Evolutionary conservation across 2,888 invertebrate species (phyloP).

Genomic region (Drosophila picticornis): DNA sequence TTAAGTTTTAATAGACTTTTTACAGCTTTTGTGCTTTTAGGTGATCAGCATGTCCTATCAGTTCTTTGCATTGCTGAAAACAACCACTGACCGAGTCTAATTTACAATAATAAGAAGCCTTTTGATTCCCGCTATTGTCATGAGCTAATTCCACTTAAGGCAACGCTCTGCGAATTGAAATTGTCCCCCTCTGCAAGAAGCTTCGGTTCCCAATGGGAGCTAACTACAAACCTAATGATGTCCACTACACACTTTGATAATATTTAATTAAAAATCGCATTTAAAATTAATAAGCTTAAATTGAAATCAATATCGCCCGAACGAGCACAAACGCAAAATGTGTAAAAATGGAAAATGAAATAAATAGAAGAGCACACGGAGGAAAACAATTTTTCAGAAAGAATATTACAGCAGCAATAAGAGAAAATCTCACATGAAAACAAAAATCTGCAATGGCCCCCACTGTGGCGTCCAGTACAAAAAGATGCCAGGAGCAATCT

Average conservation of each 20-base stretch:
- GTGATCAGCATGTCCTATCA: conserved; percentile 81
- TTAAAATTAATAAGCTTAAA: conserved; percentile 79
- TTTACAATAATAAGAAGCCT: neutral
- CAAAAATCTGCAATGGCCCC: conserved; percentile 44
- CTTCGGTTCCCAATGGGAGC: neutral
- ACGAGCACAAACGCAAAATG: conserved; percentile 49
- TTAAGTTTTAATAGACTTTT: neutral
- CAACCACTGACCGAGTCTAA: conserved; percentile 59
- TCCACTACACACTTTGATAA: conserved; percentile 64
- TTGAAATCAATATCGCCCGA: conserved; percentile 73
- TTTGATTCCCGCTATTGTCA: neutral
- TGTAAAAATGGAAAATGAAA: conserved; percentile 20
- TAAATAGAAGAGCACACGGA: conserved; percentile 43
- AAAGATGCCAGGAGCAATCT: conserved; percentile 18
- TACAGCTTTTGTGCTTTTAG: conserved; percentile 28
- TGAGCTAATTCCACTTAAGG: too few relatives aligned
- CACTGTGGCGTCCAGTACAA: conserved; percentile 25
- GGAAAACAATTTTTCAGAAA: conserved; percentile 70
- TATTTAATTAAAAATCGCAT: conserved; percentile 78
- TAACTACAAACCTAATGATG: conserved; percentile 46
- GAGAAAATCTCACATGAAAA: conserved; percentile 30
- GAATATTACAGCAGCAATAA: conserved; percentile 68
- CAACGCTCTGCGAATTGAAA: neutral
- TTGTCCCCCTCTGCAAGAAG: neutral
- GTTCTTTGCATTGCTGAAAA: conserved; percentile 74